Base-by-base conservation (phyloP, 1,140 invertebrate species). In the Delia radicum region DNA sequence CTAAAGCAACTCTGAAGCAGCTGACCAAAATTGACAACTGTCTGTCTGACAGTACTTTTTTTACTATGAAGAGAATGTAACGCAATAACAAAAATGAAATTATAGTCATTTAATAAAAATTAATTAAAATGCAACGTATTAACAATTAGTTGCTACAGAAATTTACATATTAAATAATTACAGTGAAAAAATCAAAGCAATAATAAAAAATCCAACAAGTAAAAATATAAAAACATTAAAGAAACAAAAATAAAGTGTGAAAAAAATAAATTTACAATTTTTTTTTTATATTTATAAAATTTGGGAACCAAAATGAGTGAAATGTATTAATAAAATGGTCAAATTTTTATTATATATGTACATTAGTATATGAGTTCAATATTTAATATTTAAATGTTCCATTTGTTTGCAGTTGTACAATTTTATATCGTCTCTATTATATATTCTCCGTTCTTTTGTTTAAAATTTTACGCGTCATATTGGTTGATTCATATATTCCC, bases 61-160 rank as follows among this genome's bases (percentile, higher is more conserved):
- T 55, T 55, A 4, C 18, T 55, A 7, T 21, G 48, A 21, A 55
- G 31, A 42, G 28, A 42, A 73, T 46, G 31, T 26, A 55, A 73
- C 72, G 72, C 48, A 73, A 73, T 27, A 73, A 73, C 37, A 73
- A 71, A 31, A 71, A 73, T 26, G 21, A 28, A 12, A 73, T n/a
- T 21, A 18, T 29, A 33, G 15, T 29, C 63, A 67, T 55, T 55
- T 18, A 67, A 33, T 29, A 67, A 67, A 67, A 73, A 55, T 28
- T 73, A 46, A 73, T 46, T 73, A 73, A 69, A 37, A 69, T 69
- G 65, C 65, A 69, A 69, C 65, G 65, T 69, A 69, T 69, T 69
- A 69, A 69, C 29, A 37, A 69, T n/a, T 37, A 24, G 37, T 33
- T 21, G n/a, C 12, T 42, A 42, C 10, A 67, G 10, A 67, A 67